These are phyloP conservation scores for Andrena praecox DNA, from an alignment of 2,888 invertebrate genomes.

Conservation along the genomic window DNA sequence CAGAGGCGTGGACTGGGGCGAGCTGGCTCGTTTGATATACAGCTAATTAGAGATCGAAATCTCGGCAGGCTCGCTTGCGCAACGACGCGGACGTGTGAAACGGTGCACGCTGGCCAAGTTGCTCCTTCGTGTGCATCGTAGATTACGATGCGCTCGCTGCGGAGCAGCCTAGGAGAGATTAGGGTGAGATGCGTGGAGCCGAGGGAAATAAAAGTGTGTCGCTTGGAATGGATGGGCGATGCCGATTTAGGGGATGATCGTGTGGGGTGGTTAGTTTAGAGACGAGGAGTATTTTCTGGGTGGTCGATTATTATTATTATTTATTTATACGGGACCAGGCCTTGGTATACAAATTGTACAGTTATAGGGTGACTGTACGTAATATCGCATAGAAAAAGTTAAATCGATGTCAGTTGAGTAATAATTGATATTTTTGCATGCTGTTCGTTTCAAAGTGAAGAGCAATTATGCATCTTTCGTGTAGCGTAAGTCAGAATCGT, in stretches of 20 bases:
- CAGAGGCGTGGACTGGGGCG: conserved; percentile 57
- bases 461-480: no score
- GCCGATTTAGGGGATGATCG: neutral
- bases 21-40: conserved; percentile 83
- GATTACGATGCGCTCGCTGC: neutral
- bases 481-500: no score
- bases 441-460: no score
- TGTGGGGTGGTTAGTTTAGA: neutral
- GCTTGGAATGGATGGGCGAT: neutral
- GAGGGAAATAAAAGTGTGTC: neutral
- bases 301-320: neutral
- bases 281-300: neutral
- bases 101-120: conserved; percentile 11
- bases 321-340: no score
- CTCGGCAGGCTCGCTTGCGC: conserved; percentile 60
- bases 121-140: conserved; percentile 3
- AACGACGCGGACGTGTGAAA: neutral
- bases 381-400: no score
- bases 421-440: no score
- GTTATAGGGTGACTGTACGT: no score
- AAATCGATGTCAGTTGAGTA: no score
- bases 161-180: conserved; percentile 1
- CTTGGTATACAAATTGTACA: no score
- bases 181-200: neutral
- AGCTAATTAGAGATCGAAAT: conserved; percentile 85